A percentile compares a stretch with the other conserved stretches of the same genome.
Conservation (phyloP, 2,888 invertebrate species). For the Diaprepes abbreviatus region DNA sequence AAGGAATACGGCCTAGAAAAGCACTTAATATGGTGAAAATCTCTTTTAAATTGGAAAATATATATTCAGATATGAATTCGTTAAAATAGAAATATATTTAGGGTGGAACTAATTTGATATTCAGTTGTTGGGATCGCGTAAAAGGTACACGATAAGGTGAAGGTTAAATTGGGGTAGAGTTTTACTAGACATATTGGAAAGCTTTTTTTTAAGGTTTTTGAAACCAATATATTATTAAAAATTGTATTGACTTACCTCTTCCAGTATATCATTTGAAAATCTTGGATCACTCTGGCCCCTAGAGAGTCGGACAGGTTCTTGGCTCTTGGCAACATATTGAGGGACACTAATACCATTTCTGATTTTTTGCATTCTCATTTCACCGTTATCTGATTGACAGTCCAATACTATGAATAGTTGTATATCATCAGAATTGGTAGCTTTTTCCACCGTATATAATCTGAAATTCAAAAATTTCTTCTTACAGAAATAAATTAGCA, state of each 20-base stretch:
- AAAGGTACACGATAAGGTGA: too few relatives aligned
- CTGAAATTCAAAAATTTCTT: slow-evolving; percentile 62
- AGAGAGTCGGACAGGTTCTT: slow-evolving; percentile 68
- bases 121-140: too few relatives aligned
- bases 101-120: too few relatives aligned
- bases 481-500: too few relatives aligned
- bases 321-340: slow-evolving; percentile 67
- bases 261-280: slow-evolving; percentile 69
- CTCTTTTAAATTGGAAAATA: not conserved
- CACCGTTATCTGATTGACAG: slow-evolving; percentile 59
- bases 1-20: not conserved
- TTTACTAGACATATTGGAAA: too few relatives aligned
- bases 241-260: slow-evolving; percentile 59
- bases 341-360: slow-evolving; percentile 58
- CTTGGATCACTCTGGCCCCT: slow-evolving; percentile 67
- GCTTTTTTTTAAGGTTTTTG: too few relatives aligned
- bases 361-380: slow-evolving; percentile 60
- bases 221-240: too few relatives aligned
- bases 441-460: slow-evolving; percentile 71
- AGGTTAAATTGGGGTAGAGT: too few relatives aligned
- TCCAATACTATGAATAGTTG: slow-evolving; percentile 64
- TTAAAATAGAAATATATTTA: not conserved
- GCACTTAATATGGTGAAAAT: not conserved
- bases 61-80: not conserved
- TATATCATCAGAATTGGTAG: slow-evolving; percentile 60